phyloP scores from a whole-genome alignment of 2,113 vertebrate genomes.

The Caracal caracal region DNA sequence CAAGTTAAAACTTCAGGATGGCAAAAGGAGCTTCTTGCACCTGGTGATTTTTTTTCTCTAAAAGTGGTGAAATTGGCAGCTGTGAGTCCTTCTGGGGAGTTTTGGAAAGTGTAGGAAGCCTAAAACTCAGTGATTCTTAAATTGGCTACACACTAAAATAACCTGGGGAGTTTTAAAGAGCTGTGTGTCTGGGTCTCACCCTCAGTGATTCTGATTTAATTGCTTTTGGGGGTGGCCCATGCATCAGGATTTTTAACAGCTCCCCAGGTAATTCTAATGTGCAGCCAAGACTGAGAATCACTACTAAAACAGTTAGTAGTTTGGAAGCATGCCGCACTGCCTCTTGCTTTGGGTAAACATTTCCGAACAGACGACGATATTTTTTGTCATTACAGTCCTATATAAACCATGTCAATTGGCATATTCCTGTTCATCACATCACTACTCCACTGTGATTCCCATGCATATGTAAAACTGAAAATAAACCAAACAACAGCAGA shows the following conservation, averaged over 20 bases:
- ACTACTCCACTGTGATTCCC: neutral
- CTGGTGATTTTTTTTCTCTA: neutral
- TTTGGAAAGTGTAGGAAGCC: constrained; percentile 30
- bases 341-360: constrained; percentile 17
- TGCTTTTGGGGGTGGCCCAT: constrained; percentile 57
- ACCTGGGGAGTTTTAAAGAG: constrained; percentile 37
- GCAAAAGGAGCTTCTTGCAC: constrained; percentile 37
- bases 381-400: constrained; percentile 8
- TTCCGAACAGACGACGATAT: neutral
- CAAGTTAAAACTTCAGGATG: neutral
- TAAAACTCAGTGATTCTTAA: constrained; percentile 42
- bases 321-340: neutral
- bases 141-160: constrained; percentile 27
- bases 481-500: neutral
- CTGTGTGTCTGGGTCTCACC: constrained; percentile 21
- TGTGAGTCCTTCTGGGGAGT: neutral
- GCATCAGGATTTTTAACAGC: constrained; percentile 51
- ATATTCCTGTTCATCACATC: neutral
- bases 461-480: neutral
- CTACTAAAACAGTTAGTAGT: constrained; percentile 32
- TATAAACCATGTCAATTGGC: neutral
- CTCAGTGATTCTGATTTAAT: constrained; percentile 51
- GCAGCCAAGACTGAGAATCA: constrained; percentile 5
- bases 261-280: constrained; percentile 37
- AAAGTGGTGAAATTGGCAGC: constrained; percentile 60